Evolutionary conservation across 2,797 vertebrate genomes (phyloP), one percentile per base, ranked within the genome.

Genomic region (Decapterus maruadsi): DNA sequence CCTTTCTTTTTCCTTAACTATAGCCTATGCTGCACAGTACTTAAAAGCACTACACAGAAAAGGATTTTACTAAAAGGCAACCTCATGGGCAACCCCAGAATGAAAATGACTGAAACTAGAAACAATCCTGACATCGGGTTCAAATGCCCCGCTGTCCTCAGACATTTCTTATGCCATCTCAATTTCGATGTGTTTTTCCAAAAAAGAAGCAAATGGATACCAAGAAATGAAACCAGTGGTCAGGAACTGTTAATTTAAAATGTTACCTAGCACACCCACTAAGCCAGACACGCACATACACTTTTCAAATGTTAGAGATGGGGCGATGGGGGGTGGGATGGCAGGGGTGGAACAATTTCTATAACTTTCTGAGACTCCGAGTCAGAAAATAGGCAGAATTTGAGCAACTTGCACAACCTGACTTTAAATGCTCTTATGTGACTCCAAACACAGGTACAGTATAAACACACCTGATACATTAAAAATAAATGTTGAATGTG

Each of bases 111-210:
- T 1, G 13, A 71, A 64, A 36, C 16, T 46, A 19, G 14, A 58
- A 74, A 29, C 19, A 43, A 67, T 68, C 46, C 70, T 58, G n/a
- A 45, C 55, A 20, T 43, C 36, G 45, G 13, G 42, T 38, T 72
- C 12, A 80, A 40, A 42, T 56, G 20, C 29, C 6, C 9, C 4
- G 8, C 51, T 46, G 2, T 66, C 17, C n/a, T 62, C 13, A 42
- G 51, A 55, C 14, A 50, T 60, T 50, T 20, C 10, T 45, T 5
- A 12, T 20, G 31, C 66, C 10, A 17, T 34, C 8, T 22, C n/a
- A n/a, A 38, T 63, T 29, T 20, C 17, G 50, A 36, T 34, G 0
- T 43, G 0, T 55, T 55, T 53, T 20, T 19, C 26, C 1, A 26
- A 26, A 26, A 40, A 68, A 40, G 13, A 38, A 11, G 38, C 1